A percentile compares a stretch with the other conserved stretches of the same genome.
Conservation (phyloP, 2,113 vertebrate species). For the Erythrolamprus reginae region DNA sequence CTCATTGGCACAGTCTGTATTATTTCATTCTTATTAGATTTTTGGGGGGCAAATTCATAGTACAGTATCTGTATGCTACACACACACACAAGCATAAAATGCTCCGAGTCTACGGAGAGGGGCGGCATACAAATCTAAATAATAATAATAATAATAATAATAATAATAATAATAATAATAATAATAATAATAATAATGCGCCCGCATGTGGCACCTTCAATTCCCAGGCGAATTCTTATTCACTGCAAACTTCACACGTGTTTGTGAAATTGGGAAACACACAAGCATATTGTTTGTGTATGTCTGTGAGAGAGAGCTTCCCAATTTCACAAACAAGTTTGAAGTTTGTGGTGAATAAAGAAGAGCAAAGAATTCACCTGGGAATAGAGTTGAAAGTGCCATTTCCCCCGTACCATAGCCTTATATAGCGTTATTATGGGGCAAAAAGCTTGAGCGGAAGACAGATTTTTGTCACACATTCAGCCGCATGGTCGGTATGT, state of each 20-base stretch:
- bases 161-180: no score
- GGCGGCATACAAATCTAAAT: no score
- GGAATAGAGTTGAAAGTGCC: neutral
- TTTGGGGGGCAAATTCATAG: no score
- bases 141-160: no score
- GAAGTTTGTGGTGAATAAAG: neutral
- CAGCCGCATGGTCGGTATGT: neutral
- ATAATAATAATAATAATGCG: no score
- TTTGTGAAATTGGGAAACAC: no score
- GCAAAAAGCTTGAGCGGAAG: neutral
- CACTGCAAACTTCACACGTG: no score
- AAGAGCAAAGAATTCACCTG: neutral
- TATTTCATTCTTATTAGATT: neutral
- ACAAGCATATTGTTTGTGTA: neutral
- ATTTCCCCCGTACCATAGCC: neutral
- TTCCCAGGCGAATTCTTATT: no score
- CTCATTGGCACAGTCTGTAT: neutral
- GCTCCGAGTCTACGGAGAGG: no score
- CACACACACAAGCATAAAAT: no score
- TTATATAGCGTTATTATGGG: neutral
- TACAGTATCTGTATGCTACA: no score
- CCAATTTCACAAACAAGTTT: neutral
- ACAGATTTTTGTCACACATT: neutral
- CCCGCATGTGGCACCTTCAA: no score
- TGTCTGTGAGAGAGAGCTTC: neutral